Base-by-base conservation (phyloP, 2,113 vertebrate species). In the Plestiodon gilberti region DNA sequence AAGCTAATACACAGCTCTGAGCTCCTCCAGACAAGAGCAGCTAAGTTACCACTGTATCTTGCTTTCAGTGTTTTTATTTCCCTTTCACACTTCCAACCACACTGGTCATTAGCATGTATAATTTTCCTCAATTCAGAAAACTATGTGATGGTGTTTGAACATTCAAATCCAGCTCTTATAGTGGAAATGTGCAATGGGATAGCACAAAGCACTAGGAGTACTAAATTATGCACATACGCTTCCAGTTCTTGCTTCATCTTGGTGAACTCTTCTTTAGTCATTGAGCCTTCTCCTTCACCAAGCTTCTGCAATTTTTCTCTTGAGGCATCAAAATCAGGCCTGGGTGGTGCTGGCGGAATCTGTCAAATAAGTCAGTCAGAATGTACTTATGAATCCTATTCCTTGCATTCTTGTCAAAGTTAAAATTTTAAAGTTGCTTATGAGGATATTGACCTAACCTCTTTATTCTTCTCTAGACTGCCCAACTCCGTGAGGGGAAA, bases 211-310 rank as follows among this genome's bases (percentile, higher is more conserved):
- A 70, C 35, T 70, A 6, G 38, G 40, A 84, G 52, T 22, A 81
- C 70, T 33, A 88, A 90, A 89, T 88, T 82, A 82, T 91, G 86
- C 85, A 97, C 97, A 91, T 97, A 99, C 99, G 99, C 99, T 96
- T 99, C 99, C 64, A 99, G 97, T 94, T 99, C 99, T 96, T 99
- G 99, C 93, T 99, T 99, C 99, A 99, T 99, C 95, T 99, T 99
- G 17, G 99, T 99, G 95, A 99, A 99, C 93, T 99, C 99, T 92
- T 99, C 99, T 95, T 99, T 99, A 83, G 99, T 99, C 99, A 99
- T 99, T 15, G 99, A 99, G 14, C 98, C 98, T 95, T 99, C 99
- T 69, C 99, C 99, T 95, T 99, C 99, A 59, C 99, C 99, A 83
- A 99, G 97, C 88, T 99, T 99, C 97, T 99, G 99, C 52, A 99